Conservation (phyloP, 2,797 vertebrate genomes). For the Xiphophorus birchmanni region DNA sequence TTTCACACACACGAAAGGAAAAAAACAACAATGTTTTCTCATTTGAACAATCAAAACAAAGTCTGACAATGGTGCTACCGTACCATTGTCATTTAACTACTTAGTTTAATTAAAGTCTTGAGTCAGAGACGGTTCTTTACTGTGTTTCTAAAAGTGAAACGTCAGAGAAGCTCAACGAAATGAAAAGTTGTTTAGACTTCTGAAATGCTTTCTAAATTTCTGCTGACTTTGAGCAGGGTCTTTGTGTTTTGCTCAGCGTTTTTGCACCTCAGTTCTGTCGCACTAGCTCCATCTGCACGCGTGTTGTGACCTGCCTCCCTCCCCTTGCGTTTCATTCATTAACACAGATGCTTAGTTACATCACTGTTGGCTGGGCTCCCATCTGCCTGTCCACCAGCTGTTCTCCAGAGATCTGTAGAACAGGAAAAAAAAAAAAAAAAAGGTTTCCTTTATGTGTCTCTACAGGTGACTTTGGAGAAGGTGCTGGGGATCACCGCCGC, state of each 20-base stretch:
- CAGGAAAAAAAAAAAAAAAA: background rate
- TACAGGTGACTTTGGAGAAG: slow-evolving; percentile 93
- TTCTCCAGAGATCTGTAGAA: background rate
- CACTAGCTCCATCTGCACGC: background rate
- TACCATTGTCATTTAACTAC: too few species aligned
- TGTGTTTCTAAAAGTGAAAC: background rate
- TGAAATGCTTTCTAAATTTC: background rate
- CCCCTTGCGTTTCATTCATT: background rate
- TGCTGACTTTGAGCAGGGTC: background rate
- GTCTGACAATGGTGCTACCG: background rate
- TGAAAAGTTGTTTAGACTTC: background rate
- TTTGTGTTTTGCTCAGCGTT: background rate
- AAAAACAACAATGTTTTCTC: background rate
- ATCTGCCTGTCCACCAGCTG: background rate
- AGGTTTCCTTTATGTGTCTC: slow-evolving; percentile 7
- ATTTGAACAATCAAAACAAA: too few species aligned
- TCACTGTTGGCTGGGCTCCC: background rate
- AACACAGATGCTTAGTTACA: background rate
- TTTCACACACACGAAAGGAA: background rate
- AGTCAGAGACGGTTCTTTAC: background rate
- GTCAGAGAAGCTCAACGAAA: background rate
- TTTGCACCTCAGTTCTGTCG: too few species aligned
- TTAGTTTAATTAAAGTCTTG: background rate
- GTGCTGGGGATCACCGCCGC: slow-evolving; percentile 93
- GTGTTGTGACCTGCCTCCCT: background rate